Percentiles rank a stretch among this genome's conserved stretches.
Evolutionary conservation across 2,888 invertebrate species (phyloP).

Genomic region (Philonicus albiceps): DNA sequence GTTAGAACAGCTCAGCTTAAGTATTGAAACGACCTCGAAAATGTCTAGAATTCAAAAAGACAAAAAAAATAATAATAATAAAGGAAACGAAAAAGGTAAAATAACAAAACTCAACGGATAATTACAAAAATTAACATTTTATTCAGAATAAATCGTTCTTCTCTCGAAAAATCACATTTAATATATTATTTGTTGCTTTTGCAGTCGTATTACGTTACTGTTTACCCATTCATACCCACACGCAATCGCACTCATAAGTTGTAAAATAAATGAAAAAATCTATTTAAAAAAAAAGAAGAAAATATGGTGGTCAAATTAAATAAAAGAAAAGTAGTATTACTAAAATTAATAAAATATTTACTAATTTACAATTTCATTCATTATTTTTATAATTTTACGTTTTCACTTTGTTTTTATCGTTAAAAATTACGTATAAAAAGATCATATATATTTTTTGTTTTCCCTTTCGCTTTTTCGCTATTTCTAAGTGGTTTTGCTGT

Average conservation of each 20-base stretch:
- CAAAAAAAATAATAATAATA: not conserved
- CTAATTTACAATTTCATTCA: constrained; percentile 27
- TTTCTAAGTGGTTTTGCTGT: not conserved
- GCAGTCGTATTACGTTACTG: not conserved
- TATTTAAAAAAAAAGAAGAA: not conserved
- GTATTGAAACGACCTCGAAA: not conserved
- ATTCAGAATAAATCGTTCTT: constrained; percentile 14
- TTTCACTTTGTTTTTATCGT: not conserved
- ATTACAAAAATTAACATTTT: constrained; percentile 39
- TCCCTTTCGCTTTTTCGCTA: not conserved
- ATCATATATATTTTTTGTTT: no score
- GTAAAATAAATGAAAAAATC: not conserved
- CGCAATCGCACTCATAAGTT: not conserved
- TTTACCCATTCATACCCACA: not conserved
- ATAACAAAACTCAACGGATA: constrained; percentile 1
- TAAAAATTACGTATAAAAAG: constrained; percentile 35
- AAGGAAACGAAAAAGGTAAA: constrained; percentile 11
- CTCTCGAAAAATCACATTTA: constrained; percentile 28
- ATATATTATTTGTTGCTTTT: constrained; percentile 32
- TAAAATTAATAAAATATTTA: not conserved
- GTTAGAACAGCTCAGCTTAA: not conserved
- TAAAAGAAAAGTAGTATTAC: not conserved
- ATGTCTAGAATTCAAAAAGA: not conserved
- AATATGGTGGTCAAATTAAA: constrained; percentile 16
- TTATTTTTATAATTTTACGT: not conserved